phyloP scores from a whole-genome alignment of 2,113 vertebrate species.

The Ictidomys tridecemlineatus region DNA sequence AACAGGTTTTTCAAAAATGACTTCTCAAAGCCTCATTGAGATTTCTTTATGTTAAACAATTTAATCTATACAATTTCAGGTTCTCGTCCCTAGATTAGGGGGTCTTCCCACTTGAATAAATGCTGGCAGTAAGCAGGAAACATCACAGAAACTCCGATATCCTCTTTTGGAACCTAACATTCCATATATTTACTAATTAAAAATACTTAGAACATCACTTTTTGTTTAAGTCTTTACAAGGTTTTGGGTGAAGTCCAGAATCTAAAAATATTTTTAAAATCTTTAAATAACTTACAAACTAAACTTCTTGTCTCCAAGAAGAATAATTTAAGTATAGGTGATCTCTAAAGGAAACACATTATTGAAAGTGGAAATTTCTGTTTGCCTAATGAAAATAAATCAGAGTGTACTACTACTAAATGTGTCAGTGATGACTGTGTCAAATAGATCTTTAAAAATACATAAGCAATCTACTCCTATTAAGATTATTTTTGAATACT shows the following conservation, averaged over 20 bases:
- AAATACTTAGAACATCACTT: not conserved
- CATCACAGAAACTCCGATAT: not conserved
- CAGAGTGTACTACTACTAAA: too few relatives aligned
- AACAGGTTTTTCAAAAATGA: conserved; percentile 81
- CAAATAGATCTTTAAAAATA: too few relatives aligned
- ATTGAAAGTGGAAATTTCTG: not conserved
- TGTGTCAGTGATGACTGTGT: too few relatives aligned
- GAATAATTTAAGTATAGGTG: not conserved
- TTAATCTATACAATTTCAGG: conserved; percentile 73
- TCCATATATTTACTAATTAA: not conserved
- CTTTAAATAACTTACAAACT: not conserved
- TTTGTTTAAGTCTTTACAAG: not conserved
- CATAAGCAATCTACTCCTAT: too few relatives aligned
- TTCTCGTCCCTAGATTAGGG: not conserved
- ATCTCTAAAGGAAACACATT: not conserved
- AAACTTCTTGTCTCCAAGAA: not conserved
- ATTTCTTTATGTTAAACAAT: conserved; percentile 81
- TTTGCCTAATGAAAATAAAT: not conserved
- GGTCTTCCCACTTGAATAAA: conserved; percentile 20
- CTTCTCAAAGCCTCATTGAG: conserved; percentile 79
- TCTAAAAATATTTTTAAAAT: not conserved
- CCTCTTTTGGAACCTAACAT: not conserved
- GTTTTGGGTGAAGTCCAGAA: not conserved
- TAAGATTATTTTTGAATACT: too few relatives aligned
- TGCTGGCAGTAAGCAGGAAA: not conserved